Percentiles rank a stretch among this genome's conserved stretches.
Conservation (phyloP, 1,140 invertebrate genomes). For the Amyelois transitella region DNA sequence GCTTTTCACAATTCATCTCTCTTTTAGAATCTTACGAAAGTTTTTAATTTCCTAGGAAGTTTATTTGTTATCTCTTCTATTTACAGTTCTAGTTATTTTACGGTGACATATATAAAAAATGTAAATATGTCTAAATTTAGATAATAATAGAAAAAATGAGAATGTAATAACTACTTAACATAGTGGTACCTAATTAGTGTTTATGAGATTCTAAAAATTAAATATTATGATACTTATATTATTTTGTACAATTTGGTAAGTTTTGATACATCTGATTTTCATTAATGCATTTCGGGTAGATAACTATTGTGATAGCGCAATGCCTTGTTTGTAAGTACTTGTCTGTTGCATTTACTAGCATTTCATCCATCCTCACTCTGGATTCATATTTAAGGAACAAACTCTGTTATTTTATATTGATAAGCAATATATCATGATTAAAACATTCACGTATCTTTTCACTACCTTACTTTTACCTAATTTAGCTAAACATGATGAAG, state of each 20-base stretch:
- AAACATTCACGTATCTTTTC: constrained; percentile 45
- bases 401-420: constrained; percentile 68
- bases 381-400: constrained; percentile 61
- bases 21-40: too few relatives aligned
- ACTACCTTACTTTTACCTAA: too few relatives aligned
- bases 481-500: too few relatives aligned
- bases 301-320: constrained; percentile 64
- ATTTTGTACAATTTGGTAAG: constrained; percentile 59
- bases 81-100: too few relatives aligned
- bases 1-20: too few relatives aligned
- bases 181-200: constrained; percentile 66
- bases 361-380: constrained; percentile 53
- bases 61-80: too few relatives aligned
- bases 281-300: constrained; percentile 28
- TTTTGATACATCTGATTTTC: constrained; percentile 54
- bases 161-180: constrained; percentile 49
- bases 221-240: constrained; percentile 40
- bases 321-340: constrained; percentile 46
- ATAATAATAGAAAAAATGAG: constrained; percentile 55
- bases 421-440: constrained; percentile 73
- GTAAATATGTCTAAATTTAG: constrained; percentile 69
- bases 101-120: constrained; percentile 41
- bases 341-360: constrained; percentile 71
- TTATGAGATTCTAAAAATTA: constrained; percentile 63
- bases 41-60: too few relatives aligned